Percentiles rank a stretch among this genome's conserved stretches.
These are phyloP conservation scores for Laothoe populi DNA, from an alignment of 2,888 invertebrate species.

Conservation along the genomic window DNA sequence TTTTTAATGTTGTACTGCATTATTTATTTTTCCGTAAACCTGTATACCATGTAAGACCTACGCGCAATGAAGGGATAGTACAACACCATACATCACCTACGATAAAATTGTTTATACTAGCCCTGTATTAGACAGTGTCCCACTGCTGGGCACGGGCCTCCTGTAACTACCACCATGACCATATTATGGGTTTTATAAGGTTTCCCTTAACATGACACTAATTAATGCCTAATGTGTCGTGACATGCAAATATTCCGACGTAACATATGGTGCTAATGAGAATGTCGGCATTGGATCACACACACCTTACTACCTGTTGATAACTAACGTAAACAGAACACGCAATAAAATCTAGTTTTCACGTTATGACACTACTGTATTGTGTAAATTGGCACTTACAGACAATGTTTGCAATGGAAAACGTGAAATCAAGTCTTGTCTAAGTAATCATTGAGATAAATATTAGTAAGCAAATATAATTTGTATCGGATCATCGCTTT, in stretches of 20 bases:
- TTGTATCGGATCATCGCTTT: neutral
- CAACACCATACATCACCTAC: too few species aligned
- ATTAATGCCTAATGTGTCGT: slow-evolving; percentile 9
- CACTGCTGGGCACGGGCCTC: too few species aligned
- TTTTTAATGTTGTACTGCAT: too few species aligned
- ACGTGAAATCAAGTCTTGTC: neutral
- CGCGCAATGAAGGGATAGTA: too few species aligned
- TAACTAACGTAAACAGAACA: neutral
- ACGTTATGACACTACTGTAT: slow-evolving; percentile 12
- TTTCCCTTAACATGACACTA: slow-evolving; percentile 16
- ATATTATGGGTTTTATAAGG: neutral
- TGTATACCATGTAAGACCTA: too few species aligned
- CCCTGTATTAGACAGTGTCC: too few species aligned
- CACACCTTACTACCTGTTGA: neutral
- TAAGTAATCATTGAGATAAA: neutral
- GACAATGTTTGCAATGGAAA: neutral
- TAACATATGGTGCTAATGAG: slow-evolving; percentile 10
- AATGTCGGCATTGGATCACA: slow-evolving; percentile 12
- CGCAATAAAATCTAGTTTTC: slow-evolving; percentile 6
- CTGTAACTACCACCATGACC: too few species aligned
- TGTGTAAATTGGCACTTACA: slow-evolving; percentile 12
- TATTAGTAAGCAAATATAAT: neutral
- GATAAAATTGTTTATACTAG: too few species aligned
- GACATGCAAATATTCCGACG: slow-evolving; percentile 9
- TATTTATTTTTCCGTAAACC: too few species aligned